Conservation (phyloP, 2,797 vertebrate genomes). For the Graptemys geographica region DNA sequence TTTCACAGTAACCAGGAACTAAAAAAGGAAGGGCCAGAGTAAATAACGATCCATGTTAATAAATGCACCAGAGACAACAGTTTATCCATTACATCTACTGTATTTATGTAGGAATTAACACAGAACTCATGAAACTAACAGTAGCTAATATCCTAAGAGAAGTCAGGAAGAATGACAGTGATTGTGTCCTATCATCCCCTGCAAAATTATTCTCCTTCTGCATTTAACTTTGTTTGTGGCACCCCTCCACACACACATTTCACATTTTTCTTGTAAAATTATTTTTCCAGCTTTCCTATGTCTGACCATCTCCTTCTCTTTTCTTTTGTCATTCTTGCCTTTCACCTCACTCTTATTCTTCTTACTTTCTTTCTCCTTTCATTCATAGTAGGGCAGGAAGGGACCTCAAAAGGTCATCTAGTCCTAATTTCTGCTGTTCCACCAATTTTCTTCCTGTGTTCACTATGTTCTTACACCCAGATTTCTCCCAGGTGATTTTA, state of each 20-base stretch:
- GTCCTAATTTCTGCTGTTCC: too few relatives aligned
- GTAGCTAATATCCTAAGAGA: not conserved
- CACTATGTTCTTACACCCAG: too few relatives aligned
- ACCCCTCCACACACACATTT: too few relatives aligned
- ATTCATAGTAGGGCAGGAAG: not conserved
- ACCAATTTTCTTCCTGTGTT: too few relatives aligned
- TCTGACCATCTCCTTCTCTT: not conserved
- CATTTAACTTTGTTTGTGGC: too few relatives aligned
- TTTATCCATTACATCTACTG: not conserved
- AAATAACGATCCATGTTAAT: not conserved
- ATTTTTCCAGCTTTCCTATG: not conserved
- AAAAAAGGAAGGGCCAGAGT: not conserved
- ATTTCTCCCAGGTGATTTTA: not conserved
- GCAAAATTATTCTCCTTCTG: too few relatives aligned
- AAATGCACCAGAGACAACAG: not conserved
- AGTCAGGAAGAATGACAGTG: too few relatives aligned
- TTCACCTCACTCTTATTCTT: slow-evolving; percentile 8
- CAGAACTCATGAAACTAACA: not conserved
- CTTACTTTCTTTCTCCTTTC: not conserved
- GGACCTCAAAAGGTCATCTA: too few relatives aligned
- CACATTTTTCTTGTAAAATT: not conserved
- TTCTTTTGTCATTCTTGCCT: slow-evolving; percentile 20
- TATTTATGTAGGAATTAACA: not conserved
- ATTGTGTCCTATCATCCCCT: too few relatives aligned
- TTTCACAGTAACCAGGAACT: not conserved